Evolutionary conservation across 2,113 vertebrate genomes (phyloP), one percentile per base, ranked within the genome.

Genomic region (Callorhinus ursinus): DNA sequence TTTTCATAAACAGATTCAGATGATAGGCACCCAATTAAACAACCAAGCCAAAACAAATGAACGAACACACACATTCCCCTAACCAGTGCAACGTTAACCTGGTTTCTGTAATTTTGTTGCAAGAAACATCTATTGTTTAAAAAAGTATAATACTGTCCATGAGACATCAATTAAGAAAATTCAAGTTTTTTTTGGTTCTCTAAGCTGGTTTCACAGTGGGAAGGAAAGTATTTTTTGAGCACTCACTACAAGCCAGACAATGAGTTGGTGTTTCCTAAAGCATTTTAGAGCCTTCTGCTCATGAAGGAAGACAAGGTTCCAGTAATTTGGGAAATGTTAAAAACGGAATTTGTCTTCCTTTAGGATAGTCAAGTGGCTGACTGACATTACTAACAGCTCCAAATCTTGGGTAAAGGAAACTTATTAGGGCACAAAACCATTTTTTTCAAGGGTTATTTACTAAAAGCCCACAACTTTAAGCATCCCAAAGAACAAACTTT

Each of bases 121-220:
- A 96, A 92, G 49, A 95, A 97, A 93, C 67, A 88, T n/a, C 57
- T 71, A 46, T 33, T 93, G n/a, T 93, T 83, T 90, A 28, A 85
- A 95, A 97, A 83, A 83, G 42, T 13, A 19, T 53, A 67, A 15
- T 22, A 74, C 7, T 49, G 18, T 63, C 63, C 67, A 63, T 74
- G 61, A 92, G 46, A 87, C 19, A 94, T 53, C 80, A 87, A 84
- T 88, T 95, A 80, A 65, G 39, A 85, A 97, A 90, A 84, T 69
- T 80, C 15, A 46, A 28, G 77, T 39, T 93, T 57, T 86, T 55
- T 57, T 36, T 26, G 15, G 39, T 53, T 93, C 14, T 67, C 80
- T 89, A 93, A 88, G 13, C 53, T 93, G 28, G 81, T 71, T 90
- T 83, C 57, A 87, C 28, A 88, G 83, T 28, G 39, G 2, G 11